Evolutionary conservation across 2,888 invertebrate genomes (phyloP).

Genomic region (Luffia ferchaultella): DNA sequence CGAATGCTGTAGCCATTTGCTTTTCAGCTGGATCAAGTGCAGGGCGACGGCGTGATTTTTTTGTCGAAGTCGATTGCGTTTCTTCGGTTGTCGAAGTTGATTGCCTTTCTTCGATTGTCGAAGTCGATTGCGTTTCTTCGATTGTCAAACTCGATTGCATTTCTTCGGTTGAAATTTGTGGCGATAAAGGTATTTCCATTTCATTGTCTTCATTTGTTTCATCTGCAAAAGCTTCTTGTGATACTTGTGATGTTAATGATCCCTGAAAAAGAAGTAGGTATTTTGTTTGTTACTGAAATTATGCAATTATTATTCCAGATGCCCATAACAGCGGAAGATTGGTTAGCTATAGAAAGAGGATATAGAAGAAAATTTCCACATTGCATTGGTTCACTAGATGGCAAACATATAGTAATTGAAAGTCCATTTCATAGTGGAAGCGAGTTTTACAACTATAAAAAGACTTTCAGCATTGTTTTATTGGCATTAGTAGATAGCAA

Average conservation of each 20-base stretch:
- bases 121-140: no score
- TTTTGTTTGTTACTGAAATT: not conserved
- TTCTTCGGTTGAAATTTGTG: no score
- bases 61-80: conserved; percentile 6
- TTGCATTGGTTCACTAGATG: not conserved
- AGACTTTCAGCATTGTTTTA: conserved; percentile 16
- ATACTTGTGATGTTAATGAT: no score
- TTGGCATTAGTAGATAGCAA: conserved; percentile 15
- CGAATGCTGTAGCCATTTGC: conserved; percentile 8
- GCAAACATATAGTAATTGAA: not conserved
- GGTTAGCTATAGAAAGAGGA: conserved; percentile 9
- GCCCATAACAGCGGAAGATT: conserved; percentile 3
- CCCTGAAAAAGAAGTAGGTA: no score
- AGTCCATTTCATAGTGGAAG: not conserved
- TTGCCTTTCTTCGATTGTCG: no score
- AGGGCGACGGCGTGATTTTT: conserved; percentile 9
- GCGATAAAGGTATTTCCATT: no score
- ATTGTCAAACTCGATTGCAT: no score
- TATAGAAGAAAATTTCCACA: conserved; percentile 5
- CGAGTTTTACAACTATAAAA: conserved; percentile 14
- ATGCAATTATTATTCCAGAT: conserved; percentile 6
- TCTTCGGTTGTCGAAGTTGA: no score
- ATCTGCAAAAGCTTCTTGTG: no score
- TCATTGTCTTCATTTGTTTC: no score
- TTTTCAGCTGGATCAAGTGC: conserved; percentile 7